phyloP scores from a whole-genome alignment of 2,888 invertebrate genomes.

The Drosophila pseudotakahashii region DNA sequence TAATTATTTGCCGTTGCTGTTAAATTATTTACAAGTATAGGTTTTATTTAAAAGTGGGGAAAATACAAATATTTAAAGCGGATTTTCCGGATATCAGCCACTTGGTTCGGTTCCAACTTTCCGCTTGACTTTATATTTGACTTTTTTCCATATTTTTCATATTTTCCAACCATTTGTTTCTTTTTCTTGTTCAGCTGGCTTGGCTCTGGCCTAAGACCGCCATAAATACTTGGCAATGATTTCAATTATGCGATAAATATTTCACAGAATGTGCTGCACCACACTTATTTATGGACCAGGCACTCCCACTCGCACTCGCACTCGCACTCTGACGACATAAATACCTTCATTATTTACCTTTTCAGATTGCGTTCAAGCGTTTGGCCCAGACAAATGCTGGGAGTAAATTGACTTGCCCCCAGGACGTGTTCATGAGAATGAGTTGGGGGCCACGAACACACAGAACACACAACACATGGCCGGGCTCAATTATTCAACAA shows the following conservation, averaged over 20 bases:
- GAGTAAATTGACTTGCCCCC: constrained; percentile 62
- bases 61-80: constrained; percentile 10
- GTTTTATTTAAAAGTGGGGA: not conserved
- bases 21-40: constrained; percentile 13
- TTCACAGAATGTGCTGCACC: constrained; percentile 37
- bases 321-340: constrained; percentile 42
- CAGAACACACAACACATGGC: constrained; percentile 8
- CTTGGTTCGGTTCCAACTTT: constrained; percentile 16
- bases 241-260: constrained; percentile 74
- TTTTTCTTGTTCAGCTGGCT: constrained; percentile 3
- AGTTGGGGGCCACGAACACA: constrained; percentile 7
- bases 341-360: constrained; percentile 72
- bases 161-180: constrained; percentile 6
- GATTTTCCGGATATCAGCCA: constrained; percentile 10
- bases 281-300: constrained; percentile 54
- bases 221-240: constrained; percentile 59
- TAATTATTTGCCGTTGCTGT: constrained; percentile 6
- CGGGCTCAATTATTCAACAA: constrained; percentile 66
- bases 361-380: constrained; percentile 59
- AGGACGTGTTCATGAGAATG: constrained; percentile 41
- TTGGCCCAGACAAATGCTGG: constrained; percentile 30
- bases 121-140: not conserved
- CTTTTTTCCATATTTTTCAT: constrained; percentile 9
- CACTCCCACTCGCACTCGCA: not conserved
- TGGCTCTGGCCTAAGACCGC: constrained; percentile 29